A percentile compares a stretch with the other conserved stretches of the same genome.
Evolutionary conservation across 1,140 invertebrate species (phyloP).

Genomic region (Neodiprion pinetum): DNA sequence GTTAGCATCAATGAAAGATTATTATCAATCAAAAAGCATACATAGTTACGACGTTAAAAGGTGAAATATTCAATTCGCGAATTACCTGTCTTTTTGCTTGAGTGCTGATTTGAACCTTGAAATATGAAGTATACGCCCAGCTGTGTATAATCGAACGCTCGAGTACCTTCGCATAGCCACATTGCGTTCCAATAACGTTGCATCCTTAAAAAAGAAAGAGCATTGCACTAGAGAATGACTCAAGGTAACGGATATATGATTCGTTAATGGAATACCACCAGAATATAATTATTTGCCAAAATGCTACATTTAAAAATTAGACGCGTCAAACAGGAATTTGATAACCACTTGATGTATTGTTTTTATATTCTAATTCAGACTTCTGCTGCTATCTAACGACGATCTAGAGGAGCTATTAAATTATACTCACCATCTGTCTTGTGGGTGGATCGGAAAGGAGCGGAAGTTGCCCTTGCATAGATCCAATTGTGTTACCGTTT

Average conservation of each 20-base stretch:
- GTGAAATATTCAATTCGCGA: neutral
- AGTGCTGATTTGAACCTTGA: slow-evolving; percentile 63
- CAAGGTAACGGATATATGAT: too few species aligned
- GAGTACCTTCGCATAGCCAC: slow-evolving; percentile 73
- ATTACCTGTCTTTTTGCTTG: slow-evolving; percentile 33
- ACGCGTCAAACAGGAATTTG: too few species aligned
- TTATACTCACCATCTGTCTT: slow-evolving; percentile 42
- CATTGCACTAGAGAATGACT: neutral
- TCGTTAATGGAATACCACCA: too few species aligned
- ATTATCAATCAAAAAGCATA: neutral
- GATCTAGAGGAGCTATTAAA: neutral
- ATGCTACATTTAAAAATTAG: too few species aligned
- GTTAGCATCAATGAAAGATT: neutral
- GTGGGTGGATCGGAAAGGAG: slow-evolving; percentile 56
- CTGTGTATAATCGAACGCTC: slow-evolving; percentile 71
- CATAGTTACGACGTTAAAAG: neutral
- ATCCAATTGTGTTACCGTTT: slow-evolving; percentile 67
- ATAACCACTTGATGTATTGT: too few species aligned
- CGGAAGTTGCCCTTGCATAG: slow-evolving; percentile 60
- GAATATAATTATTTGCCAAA: too few species aligned
- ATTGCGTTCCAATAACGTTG: slow-evolving; percentile 69
- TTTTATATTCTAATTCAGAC: neutral
- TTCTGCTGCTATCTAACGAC: neutral
- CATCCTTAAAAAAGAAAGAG: slow-evolving; percentile 61
- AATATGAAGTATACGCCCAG: slow-evolving; percentile 77